Conservation (phyloP, 1,140 invertebrate species). For the Calosoma granatense region DNA sequence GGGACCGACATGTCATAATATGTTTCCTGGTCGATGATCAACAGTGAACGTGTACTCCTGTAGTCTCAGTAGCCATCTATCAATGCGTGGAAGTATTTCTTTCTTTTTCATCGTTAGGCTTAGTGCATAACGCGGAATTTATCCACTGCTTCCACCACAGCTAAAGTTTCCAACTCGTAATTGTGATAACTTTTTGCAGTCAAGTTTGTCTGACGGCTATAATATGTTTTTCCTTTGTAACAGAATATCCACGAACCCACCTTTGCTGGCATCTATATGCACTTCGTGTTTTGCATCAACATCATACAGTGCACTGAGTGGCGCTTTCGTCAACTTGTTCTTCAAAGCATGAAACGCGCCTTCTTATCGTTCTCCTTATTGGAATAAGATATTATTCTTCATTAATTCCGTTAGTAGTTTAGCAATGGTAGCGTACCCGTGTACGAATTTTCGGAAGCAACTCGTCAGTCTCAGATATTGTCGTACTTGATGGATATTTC, state of each 20-base stretch:
- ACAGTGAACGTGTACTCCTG: conserved; percentile 25
- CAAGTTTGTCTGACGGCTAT: conserved; percentile 2
- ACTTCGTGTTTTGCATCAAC: conserved; percentile 19
- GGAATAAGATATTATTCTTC: not conserved
- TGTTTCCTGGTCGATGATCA: conserved; percentile 20
- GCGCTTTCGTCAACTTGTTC: not conserved
- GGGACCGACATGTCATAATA: conserved; percentile 23
- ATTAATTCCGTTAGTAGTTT: not conserved
- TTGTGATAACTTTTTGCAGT: not conserved
- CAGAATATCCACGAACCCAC: conserved; percentile 24
- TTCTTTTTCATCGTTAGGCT: conserved; percentile 30
- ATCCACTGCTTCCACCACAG: not conserved
- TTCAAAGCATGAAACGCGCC: not conserved
- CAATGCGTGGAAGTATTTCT: conserved; percentile 21
- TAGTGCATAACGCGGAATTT: not conserved
- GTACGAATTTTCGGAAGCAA: conserved; percentile 29
- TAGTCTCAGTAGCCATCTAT: conserved; percentile 21
- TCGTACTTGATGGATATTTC: conserved; percentile 26
- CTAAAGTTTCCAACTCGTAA: not conserved
- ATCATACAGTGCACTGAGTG: not conserved
- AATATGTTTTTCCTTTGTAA: conserved; percentile 18
- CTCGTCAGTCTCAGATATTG: conserved; percentile 32
- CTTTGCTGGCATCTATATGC: conserved; percentile 27
- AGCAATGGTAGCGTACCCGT: not conserved
- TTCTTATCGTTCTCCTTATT: not conserved